Conservation (phyloP, 2,113 vertebrate genomes). For the Taurulus bubalis region DNA sequence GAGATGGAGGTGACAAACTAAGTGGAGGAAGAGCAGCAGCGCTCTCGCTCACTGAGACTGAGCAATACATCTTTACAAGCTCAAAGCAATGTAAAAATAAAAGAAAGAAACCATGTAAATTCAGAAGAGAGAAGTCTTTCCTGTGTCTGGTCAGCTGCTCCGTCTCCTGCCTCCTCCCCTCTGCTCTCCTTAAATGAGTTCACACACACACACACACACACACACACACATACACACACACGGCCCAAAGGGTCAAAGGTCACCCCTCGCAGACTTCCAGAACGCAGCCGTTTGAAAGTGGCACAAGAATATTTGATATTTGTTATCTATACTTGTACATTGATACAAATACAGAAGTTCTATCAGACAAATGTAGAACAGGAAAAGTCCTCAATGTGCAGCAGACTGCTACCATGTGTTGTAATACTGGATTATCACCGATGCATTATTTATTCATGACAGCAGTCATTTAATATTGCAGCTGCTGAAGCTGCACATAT, state of each 20-base stretch:
- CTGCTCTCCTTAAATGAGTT: constrained; percentile 74
- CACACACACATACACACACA: background rate
- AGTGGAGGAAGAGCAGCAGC: constrained; percentile 33
- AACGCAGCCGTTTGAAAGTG: constrained; percentile 48
- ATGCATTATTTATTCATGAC: background rate
- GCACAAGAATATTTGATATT: no score
- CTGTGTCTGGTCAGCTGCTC: constrained; percentile 22
- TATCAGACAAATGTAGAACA: no score
- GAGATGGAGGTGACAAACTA: constrained; percentile 58
- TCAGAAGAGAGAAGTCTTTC: constrained; percentile 18
- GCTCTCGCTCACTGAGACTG: constrained; percentile 33
- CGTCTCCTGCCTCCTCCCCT: constrained; percentile 49
- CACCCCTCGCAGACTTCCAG: constrained; percentile 64
- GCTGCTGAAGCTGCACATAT: background rate
- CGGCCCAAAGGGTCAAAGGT: constrained; percentile 67
- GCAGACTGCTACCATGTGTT: no score
- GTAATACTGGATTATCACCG: no score
- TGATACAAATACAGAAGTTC: no score
- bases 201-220: constrained; percentile 38
- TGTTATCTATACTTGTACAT: no score
- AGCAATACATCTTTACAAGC: constrained; percentile 43
- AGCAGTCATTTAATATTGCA: background rate
- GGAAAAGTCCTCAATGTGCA: no score
- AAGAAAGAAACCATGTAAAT: constrained; percentile 32
- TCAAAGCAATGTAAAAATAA: constrained; percentile 13